Conservation (phyloP, 2,113 vertebrate species). For the Choloepus hoffmanni region DNA sequence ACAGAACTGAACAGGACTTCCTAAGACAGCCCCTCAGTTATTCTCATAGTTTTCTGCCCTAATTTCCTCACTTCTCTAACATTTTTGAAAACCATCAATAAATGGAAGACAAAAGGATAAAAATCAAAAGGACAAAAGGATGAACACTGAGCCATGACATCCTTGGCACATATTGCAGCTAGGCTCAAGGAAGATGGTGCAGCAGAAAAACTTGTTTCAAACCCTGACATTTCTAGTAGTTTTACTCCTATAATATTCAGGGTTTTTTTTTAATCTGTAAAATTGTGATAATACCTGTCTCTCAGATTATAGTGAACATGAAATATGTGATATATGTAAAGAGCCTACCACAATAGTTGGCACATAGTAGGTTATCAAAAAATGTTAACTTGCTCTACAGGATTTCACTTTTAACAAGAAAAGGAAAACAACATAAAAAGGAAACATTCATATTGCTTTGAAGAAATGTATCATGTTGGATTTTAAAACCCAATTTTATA, state of each 20-base stretch:
- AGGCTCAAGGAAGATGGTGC: neutral
- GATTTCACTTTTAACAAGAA: neutral
- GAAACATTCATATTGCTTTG: neutral
- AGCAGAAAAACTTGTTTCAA: neutral
- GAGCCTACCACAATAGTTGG: neutral
- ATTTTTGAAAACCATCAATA: neutral
- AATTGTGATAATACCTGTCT: neutral
- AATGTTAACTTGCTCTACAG: neutral
- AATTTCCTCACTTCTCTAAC: neutral
- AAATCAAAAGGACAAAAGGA: neutral
- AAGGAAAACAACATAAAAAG: neutral
- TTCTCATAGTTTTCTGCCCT: neutral
- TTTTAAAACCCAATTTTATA: neutral
- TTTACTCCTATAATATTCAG: neutral
- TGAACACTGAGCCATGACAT: neutral
- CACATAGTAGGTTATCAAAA: neutral
- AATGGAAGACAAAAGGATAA: neutral
- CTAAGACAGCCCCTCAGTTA: neutral
- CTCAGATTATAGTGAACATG: neutral
- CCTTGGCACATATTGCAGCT: neutral
- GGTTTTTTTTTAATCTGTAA: neutral
- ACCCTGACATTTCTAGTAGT: neutral
- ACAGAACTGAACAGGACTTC: neutral
- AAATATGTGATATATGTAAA: neutral
- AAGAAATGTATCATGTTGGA: neutral